Conservation (phyloP, 2,113 vertebrate genomes). For the Phalacrocorax carbo region DNA sequence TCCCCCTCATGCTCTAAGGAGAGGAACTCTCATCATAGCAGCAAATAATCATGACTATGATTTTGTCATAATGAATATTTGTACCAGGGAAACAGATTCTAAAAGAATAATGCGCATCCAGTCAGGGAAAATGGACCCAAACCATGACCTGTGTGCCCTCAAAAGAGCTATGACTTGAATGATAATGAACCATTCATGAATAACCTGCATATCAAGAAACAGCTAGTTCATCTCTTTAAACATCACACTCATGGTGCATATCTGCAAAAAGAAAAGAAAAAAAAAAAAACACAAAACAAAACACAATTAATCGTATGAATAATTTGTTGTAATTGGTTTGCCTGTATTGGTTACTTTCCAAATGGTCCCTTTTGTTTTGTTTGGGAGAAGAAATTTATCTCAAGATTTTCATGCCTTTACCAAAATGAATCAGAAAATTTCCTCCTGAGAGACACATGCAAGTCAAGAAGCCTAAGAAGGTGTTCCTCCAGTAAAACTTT, state of each 20-base stretch:
- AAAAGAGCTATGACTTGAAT: not conserved
- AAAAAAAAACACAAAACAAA: not conserved
- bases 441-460: not conserved
- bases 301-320: not conserved
- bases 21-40: not conserved
- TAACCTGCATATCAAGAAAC: not conserved
- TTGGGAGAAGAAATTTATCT: not conserved
- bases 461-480: not conserved
- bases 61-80: not conserved
- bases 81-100: not conserved
- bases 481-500: not conserved
- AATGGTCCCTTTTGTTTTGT: not conserved
- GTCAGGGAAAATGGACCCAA: not conserved
- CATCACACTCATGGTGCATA: not conserved
- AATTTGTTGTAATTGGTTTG: not conserved
- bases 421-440: not conserved
- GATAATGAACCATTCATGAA: not conserved
- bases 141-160: not conserved
- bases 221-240: not conserved
- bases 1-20: not conserved
- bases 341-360: not conserved
- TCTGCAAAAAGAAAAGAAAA: not conserved
- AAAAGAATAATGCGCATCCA: not conserved
- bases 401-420: not conserved
- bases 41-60: not conserved